Evolutionary conservation across 2,888 invertebrate genomes (phyloP).

Genomic region (Lasioglossum villosulum): DNA sequence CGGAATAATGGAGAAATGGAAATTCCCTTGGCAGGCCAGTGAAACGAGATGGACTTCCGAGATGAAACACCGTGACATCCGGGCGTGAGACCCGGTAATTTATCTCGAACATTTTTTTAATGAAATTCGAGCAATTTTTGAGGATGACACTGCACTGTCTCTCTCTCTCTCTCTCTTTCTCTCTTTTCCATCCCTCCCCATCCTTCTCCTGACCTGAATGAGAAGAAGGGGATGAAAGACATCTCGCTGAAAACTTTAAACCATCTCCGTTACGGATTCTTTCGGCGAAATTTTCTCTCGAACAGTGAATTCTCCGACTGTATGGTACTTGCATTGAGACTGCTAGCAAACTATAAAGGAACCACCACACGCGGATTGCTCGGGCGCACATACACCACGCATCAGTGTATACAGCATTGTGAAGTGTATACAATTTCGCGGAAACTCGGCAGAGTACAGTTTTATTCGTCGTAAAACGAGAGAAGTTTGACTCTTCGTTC

Average conservation of each 20-base stretch:
- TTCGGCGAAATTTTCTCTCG: slow-evolving; percentile 73
- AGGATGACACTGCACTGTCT: not conserved
- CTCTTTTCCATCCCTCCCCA: not conserved
- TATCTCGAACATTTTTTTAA: not conserved
- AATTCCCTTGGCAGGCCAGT: not conserved
- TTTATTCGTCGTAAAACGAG: slow-evolving; percentile 74
- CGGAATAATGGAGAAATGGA: slow-evolving; percentile 15
- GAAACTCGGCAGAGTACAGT: slow-evolving; percentile 62
- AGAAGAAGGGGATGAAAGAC: slow-evolving; percentile 28
- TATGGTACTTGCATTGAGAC: slow-evolving; percentile 43
- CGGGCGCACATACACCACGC: slow-evolving; percentile 3
- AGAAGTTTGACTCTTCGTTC: slow-evolving; percentile 63
- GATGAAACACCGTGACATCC: not conserved
- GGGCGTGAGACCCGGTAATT: not conserved
- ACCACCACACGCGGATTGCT: slow-evolving; percentile 37
- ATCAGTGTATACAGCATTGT: not conserved
- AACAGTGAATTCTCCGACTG: slow-evolving; percentile 48
- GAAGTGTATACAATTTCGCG: slow-evolving; percentile 42
- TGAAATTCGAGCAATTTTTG: not conserved
- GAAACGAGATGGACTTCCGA: not conserved
- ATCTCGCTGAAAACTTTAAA: slow-evolving; percentile 45
- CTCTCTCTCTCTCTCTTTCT: not conserved
- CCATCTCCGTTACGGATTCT: slow-evolving; percentile 57
- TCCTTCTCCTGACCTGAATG: not conserved
- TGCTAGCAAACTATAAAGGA: slow-evolving; percentile 63